Evolutionary conservation across 2,888 invertebrate species (phyloP), one percentile per base, ranked within the genome.

Genomic region (Dasypogon diadema): DNA sequence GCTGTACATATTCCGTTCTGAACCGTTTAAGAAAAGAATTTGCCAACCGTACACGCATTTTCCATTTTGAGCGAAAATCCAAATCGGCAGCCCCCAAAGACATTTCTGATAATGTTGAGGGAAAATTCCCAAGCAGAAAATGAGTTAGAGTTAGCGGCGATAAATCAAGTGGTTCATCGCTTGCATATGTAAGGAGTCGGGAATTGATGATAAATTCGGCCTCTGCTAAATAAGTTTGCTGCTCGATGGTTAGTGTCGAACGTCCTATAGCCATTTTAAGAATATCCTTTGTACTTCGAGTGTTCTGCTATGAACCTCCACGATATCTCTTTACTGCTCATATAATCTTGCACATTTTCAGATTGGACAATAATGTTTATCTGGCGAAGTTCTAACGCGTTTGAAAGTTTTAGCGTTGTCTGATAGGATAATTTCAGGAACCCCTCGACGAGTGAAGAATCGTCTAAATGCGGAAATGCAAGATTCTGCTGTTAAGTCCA

Each of bases 131-230:
- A 16, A 51, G 34, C 26, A 68, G 37, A 22, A 68, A 51, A 24
- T 73, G 73, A 37, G 73, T 12, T 1, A 55, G 73, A 12, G 73
- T 73, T 8, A 73, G 37, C 8, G 73, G 56, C 21, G 73, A 56
- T 37, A 73, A 22, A n/a, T 73, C 73, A 21, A 73, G 37, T 6
- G 73, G 73, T n/a, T 73, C 73, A 56, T 73, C 73, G 22, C 37
- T 42, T 10, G 55, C 42, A 56, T 73, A 56, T 21, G 73, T 73
- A 1, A 74, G 48, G 2, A 58, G 74, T 48, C 74, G 30, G 24
- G 16, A 26, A 21, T 74, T 74, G 6, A 74, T 48, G 18, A 74
- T 42, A 21, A 16, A 26, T 24, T 74, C 74, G 16, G 60, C 73
- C 2, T 73, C 73, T 2, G 73, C 24, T 16, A 73, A 42, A 16